A percentile compares a stretch with the other conserved stretches of the same genome.
Conservation (phyloP, 2,113 vertebrate genomes). For the Hyaena hyaena region DNA sequence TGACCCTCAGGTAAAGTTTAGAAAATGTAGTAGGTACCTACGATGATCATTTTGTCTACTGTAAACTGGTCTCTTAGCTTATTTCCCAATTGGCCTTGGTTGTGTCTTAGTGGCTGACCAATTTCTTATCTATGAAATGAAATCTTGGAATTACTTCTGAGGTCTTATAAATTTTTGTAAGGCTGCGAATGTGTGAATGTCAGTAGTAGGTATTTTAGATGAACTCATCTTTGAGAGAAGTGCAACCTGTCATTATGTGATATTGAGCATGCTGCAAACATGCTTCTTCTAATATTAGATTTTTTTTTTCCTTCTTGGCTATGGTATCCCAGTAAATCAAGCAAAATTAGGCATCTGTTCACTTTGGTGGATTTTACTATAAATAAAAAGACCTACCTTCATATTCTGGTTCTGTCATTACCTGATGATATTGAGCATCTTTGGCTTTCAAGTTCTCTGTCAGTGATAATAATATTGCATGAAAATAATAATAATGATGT, state of each 20-base stretch:
- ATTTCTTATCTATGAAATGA: neutral
- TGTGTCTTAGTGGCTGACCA: neutral
- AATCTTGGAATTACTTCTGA: neutral
- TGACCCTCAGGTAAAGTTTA: neutral
- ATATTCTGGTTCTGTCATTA: neutral
- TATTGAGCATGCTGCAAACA: neutral
- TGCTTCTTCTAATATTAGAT: neutral
- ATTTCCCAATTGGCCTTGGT: neutral
- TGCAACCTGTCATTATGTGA: neutral
- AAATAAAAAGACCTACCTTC: neutral
- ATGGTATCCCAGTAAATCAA: neutral
- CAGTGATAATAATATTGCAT: neutral
- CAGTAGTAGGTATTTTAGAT: neutral
- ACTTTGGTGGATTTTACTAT: neutral
- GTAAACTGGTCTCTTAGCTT: neutral
- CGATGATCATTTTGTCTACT: neutral
- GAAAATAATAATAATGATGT: neutral
- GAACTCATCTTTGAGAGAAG: neutral
- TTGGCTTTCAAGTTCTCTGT: conserved; percentile 24
- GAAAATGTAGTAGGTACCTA: rapidly evolving
- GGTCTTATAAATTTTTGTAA: neutral
- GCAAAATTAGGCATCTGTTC: neutral
- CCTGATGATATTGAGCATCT: neutral
- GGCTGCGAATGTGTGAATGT: neutral
- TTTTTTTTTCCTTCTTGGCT: neutral